Conservation (phyloP, 1,140 invertebrate genomes). For the Lepeophtheirus salmonis region DNA sequence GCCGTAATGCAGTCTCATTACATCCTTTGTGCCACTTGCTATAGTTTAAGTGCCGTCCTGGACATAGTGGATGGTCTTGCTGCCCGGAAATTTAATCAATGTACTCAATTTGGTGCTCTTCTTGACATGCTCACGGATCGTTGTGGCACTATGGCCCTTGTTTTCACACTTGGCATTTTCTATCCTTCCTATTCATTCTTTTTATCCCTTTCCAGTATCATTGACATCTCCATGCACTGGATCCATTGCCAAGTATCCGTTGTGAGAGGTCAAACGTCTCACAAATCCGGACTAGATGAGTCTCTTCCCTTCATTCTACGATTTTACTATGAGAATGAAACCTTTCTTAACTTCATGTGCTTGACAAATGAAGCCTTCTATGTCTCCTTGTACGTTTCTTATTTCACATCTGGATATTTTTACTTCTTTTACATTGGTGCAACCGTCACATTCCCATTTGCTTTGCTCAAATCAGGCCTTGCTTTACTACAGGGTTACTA, state of each 20-base stretch:
- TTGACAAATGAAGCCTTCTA: constrained; percentile 90
- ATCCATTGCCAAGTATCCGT: constrained; percentile 64
- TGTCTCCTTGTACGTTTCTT: constrained; percentile 62
- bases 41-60: constrained; percentile 68
- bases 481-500: constrained; percentile 44
- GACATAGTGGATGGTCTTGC: constrained; percentile 96
- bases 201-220: constrained; percentile 78
- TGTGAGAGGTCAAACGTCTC: constrained; percentile 23
- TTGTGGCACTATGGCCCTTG: constrained; percentile 81
- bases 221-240: constrained; percentile 97
- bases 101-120: constrained; percentile 94
- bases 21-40: constrained; percentile 56
- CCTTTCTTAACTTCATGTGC: constrained; percentile 82
- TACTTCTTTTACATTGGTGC: constrained; percentile 50
- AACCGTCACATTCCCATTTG: constrained; percentile 52
- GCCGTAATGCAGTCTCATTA: constrained; percentile 81
- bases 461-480: constrained; percentile 62
- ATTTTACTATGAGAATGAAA: constrained; percentile 76
- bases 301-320: constrained; percentile 68
- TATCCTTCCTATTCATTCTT: constrained; percentile 85
- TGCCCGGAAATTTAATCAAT: constrained; percentile 75
- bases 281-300: constrained; percentile 76
- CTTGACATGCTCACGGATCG: constrained; percentile 92
- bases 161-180: constrained; percentile 65
- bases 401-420: constrained; percentile 74